Conservation (phyloP, 1,140 invertebrate species). For the Drosophila burlai region DNA sequence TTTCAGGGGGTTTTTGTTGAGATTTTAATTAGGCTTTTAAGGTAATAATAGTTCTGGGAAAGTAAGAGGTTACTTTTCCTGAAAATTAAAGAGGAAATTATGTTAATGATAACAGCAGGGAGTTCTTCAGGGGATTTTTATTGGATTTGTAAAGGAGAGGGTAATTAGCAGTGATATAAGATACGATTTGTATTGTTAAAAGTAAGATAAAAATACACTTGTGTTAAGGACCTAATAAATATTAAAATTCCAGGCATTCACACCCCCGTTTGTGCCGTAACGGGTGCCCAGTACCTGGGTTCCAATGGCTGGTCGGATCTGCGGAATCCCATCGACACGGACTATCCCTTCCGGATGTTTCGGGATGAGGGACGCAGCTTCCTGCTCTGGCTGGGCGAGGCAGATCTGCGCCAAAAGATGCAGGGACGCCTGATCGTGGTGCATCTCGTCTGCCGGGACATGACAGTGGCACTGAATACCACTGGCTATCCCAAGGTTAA, state of each 20-base stretch:
- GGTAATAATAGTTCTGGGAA: slow-evolving; percentile 1
- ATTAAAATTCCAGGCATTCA: slow-evolving; percentile 87
- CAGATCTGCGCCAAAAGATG: slow-evolving; percentile 89
- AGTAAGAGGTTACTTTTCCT: background rate
- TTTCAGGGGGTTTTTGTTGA: background rate
- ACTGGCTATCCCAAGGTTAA: slow-evolving; percentile 58
- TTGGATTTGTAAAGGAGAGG: background rate
- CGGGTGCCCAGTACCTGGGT: slow-evolving; percentile 92
- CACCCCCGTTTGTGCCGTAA: slow-evolving; percentile 94
- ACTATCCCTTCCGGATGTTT: slow-evolving; percentile 92
- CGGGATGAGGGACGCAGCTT: slow-evolving; percentile 92
- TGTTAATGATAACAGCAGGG: background rate
- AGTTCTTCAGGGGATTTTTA: background rate
- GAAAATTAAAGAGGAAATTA: background rate
- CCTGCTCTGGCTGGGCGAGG: slow-evolving; percentile 93
- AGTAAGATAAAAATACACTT: no score
- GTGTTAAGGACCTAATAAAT: background rate
- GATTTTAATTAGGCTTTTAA: background rate
- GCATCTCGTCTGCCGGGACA: slow-evolving; percentile 92
- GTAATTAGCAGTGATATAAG: no score
- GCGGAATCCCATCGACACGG: slow-evolving; percentile 90
- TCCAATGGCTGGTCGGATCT: slow-evolving; percentile 91
- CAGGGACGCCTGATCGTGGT: slow-evolving; percentile 92
- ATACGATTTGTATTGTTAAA: background rate
- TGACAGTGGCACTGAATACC: slow-evolving; percentile 86